These are phyloP conservation scores for Cordilura impudica DNA, from an alignment of 2,888 invertebrate genomes.

Conservation along the genomic window DNA sequence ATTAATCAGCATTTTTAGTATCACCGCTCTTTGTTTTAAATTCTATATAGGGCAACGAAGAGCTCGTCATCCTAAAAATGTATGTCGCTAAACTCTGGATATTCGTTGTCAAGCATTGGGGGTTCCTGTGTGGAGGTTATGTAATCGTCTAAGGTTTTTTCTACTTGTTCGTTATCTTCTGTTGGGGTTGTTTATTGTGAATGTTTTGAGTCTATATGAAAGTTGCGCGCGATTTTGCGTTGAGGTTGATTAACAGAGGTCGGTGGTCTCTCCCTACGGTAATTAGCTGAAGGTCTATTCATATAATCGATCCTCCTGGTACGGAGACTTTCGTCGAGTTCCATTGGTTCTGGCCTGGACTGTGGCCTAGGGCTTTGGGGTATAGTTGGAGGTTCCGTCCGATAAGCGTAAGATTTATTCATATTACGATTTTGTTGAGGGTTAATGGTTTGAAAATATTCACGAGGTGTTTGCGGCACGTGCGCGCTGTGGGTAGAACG, in stretches of 20 bases:
- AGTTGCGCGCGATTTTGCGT: background rate
- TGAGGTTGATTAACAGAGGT: conserved; percentile 12
- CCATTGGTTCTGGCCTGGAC: conserved; percentile 1
- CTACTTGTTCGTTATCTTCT: no score
- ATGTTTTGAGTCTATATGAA: no score
- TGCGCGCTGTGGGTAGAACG: no score
- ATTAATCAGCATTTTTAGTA: no score
- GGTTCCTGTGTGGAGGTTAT: no score
- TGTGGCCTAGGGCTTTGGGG: background rate
- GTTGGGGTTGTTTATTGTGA: no score
- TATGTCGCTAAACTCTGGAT: no score
- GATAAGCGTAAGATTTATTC: background rate
- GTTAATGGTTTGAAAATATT: background rate
- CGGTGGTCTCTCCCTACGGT: conserved; percentile 15
- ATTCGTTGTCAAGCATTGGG: background rate
- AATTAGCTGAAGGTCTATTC: background rate
- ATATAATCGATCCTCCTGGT: conserved; percentile 4
- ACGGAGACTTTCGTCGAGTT: conserved; percentile 12
- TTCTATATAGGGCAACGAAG: conserved; percentile 36
- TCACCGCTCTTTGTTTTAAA: conserved; percentile 20
- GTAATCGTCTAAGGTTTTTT: no score
- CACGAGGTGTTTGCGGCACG: conserved; percentile 15
- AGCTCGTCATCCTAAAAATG: no score
- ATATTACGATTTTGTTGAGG: no score
- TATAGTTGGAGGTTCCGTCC: background rate